A percentile compares a stretch with the other conserved stretches of the same genome.
These are phyloP conservation scores for Noctua fimbriata DNA, from an alignment of 2,888 invertebrate genomes.

Conservation along the genomic window DNA sequence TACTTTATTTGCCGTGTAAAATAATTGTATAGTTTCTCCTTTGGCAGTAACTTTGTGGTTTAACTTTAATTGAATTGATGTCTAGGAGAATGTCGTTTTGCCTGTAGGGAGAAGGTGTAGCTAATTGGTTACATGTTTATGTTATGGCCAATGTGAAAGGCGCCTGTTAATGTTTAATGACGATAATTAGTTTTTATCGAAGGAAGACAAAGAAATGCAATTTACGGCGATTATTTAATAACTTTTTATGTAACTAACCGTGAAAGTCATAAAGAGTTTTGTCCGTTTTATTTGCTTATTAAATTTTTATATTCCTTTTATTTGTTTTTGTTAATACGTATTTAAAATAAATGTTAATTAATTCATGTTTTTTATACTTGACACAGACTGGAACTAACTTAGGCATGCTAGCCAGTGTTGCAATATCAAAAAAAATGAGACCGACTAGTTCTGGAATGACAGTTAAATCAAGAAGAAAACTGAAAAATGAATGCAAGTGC, in stretches of 20 bases:
- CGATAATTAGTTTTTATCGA: constrained; percentile 37
- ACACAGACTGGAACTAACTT: not conserved
- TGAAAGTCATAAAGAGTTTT: constrained; percentile 33
- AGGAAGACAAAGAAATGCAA: constrained; percentile 11
- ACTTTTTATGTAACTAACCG: constrained; percentile 4
- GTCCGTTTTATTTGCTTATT: constrained; percentile 45
- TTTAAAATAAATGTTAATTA: constrained; percentile 14
- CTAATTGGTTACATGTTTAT: constrained; percentile 44
- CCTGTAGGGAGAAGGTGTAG: constrained; percentile 20
- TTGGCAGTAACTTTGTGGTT: constrained; percentile 52
- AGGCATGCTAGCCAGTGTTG: not conserved
- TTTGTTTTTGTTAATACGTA: constrained; percentile 15
- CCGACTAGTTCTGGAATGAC: not conserved
- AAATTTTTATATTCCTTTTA: constrained; percentile 21
- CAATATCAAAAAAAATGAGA: not conserved
- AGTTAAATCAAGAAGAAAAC: not conserved
- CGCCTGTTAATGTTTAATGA: constrained; percentile 33
- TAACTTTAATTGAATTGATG: constrained; percentile 51
- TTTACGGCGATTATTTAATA: not conserved
- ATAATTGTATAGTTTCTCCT: constrained; percentile 59
- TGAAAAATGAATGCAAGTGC: not conserved
- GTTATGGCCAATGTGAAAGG: constrained; percentile 30
- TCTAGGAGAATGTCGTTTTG: constrained; percentile 34
- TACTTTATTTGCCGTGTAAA: constrained; percentile 51
- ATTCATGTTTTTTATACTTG: constrained; percentile 9